Percentiles rank a stretch among this genome's conserved stretches.
Conservation (phyloP, 53 echinoderm and acorn worm species). For the Temnopleurus reevesii region DNA sequence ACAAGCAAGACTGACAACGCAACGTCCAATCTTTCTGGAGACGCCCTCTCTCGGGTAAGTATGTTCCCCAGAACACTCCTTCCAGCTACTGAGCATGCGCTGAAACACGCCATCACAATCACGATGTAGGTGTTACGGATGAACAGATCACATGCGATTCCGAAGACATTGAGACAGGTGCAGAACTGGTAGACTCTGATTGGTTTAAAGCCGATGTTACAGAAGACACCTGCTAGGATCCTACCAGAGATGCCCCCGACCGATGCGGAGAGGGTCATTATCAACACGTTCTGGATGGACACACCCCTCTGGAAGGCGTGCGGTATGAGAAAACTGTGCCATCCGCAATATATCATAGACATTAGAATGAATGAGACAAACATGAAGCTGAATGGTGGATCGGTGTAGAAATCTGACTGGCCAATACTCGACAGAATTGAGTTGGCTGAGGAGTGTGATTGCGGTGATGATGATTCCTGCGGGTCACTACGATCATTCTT, state of each 20-base stretch:
- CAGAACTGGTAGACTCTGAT: neutral
- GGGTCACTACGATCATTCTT: no score
- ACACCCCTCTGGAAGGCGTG: neutral
- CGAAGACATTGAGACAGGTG: no score
- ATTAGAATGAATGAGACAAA: neutral
- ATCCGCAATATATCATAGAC: neutral
- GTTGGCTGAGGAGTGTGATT: no score
- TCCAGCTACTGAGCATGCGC: neutral
- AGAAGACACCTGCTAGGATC: neutral
- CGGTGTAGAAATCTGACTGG: neutral
- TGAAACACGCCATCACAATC: neutral
- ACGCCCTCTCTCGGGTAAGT: neutral
- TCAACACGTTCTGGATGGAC: neutral
- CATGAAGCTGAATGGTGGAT: neutral
- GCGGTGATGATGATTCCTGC: no score
- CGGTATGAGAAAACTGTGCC: conserved; percentile 5
- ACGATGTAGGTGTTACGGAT: neutral
- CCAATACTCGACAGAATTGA: no score
- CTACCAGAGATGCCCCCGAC: neutral
- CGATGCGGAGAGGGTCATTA: neutral
- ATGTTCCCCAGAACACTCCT: neutral
- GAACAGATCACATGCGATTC: no score
- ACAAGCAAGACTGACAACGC: neutral
- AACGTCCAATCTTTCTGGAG: neutral
- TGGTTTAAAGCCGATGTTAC: neutral